These are phyloP conservation scores for Corynorhinus townsendii DNA, from an alignment of 2,113 vertebrate genomes.

Conservation along the genomic window DNA sequence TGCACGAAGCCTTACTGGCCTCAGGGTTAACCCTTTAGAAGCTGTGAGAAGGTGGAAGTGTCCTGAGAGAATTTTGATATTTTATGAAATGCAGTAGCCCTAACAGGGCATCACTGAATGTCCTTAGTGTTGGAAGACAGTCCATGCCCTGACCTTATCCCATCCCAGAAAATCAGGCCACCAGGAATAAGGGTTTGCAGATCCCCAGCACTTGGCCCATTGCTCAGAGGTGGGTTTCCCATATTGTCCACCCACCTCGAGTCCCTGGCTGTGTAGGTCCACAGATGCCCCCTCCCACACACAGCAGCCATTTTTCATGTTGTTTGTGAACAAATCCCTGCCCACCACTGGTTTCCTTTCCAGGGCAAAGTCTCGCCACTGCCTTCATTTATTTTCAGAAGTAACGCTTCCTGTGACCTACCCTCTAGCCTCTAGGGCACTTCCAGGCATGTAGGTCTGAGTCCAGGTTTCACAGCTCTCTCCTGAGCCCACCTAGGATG, in stretches of 20 bases:
- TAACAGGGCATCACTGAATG: no score
- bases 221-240: background rate
- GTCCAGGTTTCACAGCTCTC: background rate
- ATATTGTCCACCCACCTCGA: no score
- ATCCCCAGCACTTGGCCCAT: background rate
- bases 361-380: background rate
- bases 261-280: background rate
- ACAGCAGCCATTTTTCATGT: background rate
- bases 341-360: background rate
- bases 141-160: fast-evolving
- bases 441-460: background rate
- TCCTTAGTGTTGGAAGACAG: background rate
- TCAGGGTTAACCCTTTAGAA: background rate
- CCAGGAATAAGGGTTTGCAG: background rate
- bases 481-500: background rate
- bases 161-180: background rate
- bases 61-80: background rate
- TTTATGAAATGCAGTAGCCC: background rate
- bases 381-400: background rate
- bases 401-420: background rate
- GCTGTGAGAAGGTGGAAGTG: background rate
- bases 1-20: background rate
- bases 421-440: background rate
- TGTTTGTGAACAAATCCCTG: background rate
- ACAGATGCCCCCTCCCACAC: background rate